phyloP scores from a whole-genome alignment of 2,113 vertebrate genomes.

The Collichthys lucidus region DNA sequence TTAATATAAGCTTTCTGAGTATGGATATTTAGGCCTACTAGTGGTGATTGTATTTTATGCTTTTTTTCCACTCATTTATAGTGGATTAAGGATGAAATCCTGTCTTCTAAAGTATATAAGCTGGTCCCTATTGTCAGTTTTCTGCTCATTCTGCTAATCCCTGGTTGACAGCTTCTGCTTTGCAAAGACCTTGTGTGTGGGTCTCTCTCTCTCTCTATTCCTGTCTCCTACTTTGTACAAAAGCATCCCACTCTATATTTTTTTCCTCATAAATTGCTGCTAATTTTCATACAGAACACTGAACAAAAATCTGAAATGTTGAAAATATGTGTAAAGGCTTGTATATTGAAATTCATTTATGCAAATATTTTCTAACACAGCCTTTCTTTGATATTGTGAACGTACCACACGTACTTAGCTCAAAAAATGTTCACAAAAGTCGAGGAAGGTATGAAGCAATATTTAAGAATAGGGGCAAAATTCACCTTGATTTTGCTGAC shows the following conservation, averaged over 20 bases:
- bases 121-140: conserved; percentile 78
- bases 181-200: conserved; percentile 67
- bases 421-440: conserved; percentile 10
- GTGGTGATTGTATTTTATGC: conserved; percentile 62
- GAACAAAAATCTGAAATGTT: conserved; percentile 17
- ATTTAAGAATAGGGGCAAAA: conserved; percentile 8
- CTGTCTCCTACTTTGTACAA: conserved; percentile 20
- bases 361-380: conserved; percentile 35
- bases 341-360: conserved; percentile 42
- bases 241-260: conserved; percentile 14
- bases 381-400: conserved; percentile 32
- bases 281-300: conserved; percentile 43
- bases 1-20: conserved; percentile 52
- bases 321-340: conserved; percentile 29
- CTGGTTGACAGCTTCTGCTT: conserved; percentile 76
- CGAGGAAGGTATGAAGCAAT: neutral
- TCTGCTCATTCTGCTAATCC: conserved; percentile 81
- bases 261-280: conserved; percentile 28
- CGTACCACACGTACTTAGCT: conserved; percentile 11
- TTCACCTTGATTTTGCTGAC: conserved; percentile 55
- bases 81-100: conserved; percentile 82
- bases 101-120: conserved; percentile 78
- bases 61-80: conserved; percentile 72
- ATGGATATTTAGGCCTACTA: conserved; percentile 59
- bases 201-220: conserved; percentile 26